These are phyloP conservation scores for Macquaria ambigua DNA, from an alignment of 2,113 vertebrate species.

Conservation along the genomic window DNA sequence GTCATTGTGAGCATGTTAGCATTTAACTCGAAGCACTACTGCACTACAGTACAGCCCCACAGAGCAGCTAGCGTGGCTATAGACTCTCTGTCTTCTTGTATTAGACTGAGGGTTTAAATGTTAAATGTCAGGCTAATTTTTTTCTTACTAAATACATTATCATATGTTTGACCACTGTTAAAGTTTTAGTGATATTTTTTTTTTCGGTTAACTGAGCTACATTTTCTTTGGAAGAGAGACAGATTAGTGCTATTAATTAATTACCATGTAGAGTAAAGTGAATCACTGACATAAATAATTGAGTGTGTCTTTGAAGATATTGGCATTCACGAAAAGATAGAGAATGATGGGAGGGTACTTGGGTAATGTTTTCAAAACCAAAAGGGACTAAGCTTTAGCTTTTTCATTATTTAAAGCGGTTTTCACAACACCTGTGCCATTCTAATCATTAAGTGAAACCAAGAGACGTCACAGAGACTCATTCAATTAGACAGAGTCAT, in stretches of 20 bases:
- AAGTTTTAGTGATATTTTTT: too few species aligned
- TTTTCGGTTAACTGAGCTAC: too few species aligned
- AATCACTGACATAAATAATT: neutral
- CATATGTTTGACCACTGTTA: too few species aligned
- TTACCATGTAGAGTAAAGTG: too few species aligned
- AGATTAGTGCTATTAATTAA: too few species aligned
- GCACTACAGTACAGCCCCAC: too few species aligned
- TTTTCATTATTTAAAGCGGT: conserved; percentile 43
- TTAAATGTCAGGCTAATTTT: too few species aligned
- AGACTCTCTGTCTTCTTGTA: neutral
- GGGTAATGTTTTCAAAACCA: neutral
- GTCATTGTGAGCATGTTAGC: neutral
- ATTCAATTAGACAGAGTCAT: conserved; percentile 34
- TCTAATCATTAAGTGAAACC: conserved; percentile 22
- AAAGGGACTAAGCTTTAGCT: neutral
- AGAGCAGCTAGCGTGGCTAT: neutral
- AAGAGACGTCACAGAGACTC: conserved; percentile 21
- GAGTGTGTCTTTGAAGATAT: neutral
- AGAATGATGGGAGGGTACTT: neutral
- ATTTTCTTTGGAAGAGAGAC: too few species aligned
- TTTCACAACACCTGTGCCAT: conserved; percentile 9
- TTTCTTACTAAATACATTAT: too few species aligned
- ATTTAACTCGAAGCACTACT: neutral
- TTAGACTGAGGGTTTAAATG: too few species aligned
- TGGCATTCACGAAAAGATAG: neutral